Percentiles rank a stretch among this genome's conserved stretches.
phyloP scores from a whole-genome alignment of 2,797 vertebrate genomes.

The Chloroceryle inda region DNA sequence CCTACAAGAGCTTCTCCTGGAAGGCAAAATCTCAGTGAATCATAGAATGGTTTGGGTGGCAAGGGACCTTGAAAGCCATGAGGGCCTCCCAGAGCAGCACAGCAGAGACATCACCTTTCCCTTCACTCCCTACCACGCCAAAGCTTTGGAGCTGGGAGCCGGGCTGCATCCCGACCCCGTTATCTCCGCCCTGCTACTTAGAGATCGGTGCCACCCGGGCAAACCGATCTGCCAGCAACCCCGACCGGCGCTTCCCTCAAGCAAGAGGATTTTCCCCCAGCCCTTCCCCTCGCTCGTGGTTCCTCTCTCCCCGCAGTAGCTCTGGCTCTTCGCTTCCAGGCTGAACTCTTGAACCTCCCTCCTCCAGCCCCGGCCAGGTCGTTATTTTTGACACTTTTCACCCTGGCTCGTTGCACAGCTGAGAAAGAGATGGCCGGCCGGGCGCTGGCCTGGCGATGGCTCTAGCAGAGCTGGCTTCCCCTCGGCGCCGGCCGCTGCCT shows the following conservation, averaged over 20 bases:
- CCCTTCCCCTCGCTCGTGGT: fast-evolving
- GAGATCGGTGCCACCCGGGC: neutral
- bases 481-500: fast-evolving
- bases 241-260: neutral
- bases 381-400: conserved; percentile 19
- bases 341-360: conserved; percentile 69
- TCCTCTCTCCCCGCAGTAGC: neutral
- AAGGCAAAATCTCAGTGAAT: neutral
- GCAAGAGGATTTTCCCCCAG: neutral
- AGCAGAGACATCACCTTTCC: neutral
- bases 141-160: neutral
- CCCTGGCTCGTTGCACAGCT: neutral
- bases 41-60: neutral
- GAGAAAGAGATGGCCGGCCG: neutral
- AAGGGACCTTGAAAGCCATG: neutral
- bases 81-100: neutral
- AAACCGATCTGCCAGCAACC: neutral
- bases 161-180: neutral
- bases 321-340: neutral
- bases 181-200: neutral
- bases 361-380: neutral
- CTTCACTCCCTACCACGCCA: fast-evolving
- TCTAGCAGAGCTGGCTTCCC: neutral
- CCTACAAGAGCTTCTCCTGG: neutral
- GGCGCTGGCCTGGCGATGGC: neutral